Evolutionary conservation across 37 sponge, comb jelly and placozoan species (phyloP).

Genomic region (Aplysina aerophoba): DNA sequence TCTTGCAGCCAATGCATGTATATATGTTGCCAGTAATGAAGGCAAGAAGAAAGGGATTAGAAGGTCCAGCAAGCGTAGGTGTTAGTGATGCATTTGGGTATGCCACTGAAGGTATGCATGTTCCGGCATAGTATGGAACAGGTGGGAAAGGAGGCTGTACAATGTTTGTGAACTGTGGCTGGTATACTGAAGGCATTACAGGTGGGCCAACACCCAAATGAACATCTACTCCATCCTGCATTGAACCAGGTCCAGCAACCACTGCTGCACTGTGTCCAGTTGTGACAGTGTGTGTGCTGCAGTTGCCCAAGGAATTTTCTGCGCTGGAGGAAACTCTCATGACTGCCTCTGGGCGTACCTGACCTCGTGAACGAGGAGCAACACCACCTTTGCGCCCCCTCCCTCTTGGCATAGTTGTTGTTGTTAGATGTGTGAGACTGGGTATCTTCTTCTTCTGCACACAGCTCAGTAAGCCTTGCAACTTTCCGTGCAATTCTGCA

Average conservation of each 20-base stretch:
- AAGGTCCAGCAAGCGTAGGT: not conserved
- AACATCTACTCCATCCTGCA: too few relatives aligned
- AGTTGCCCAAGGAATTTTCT: not conserved
- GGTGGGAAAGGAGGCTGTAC: not conserved
- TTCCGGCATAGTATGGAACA: not conserved
- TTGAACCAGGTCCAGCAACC: too few relatives aligned
- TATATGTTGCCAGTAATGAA: constrained; percentile 43
- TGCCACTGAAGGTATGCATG: not conserved
- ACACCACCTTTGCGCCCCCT: constrained; percentile 41
- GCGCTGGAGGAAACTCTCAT: constrained; percentile 19
- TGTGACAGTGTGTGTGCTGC: not conserved
- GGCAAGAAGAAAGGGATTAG: constrained; percentile 15
- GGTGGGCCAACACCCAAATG: too few relatives aligned
- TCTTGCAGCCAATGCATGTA: constrained; percentile 36
- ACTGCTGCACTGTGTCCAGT: too few relatives aligned
- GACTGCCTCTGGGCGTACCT: constrained; percentile 21
- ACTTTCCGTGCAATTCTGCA: constrained; percentile 15
- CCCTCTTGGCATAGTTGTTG: constrained; percentile 32
- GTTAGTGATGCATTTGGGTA: not conserved
- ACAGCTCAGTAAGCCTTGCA: not conserved
- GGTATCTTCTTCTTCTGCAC: not conserved
- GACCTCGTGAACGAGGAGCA: constrained; percentile 25
- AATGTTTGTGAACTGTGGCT: not conserved
- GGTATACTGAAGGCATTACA: not conserved
- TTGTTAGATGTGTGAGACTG: constrained; percentile 11